These are phyloP conservation scores for Anguilla megastoma DNA, from an alignment of 2,797 vertebrate species.

Conservation along the genomic window DNA sequence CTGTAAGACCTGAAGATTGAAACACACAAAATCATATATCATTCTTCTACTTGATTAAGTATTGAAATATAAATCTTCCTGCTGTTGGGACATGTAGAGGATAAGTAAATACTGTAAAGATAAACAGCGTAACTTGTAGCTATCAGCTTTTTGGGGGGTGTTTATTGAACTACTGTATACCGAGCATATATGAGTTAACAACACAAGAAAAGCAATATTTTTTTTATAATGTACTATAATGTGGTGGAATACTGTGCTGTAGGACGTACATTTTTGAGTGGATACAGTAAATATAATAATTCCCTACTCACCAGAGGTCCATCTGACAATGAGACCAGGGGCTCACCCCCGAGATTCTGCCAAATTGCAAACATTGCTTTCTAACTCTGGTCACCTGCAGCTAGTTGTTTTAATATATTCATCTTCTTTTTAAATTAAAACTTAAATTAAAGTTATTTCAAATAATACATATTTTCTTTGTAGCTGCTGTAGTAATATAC, in stretches of 20 bases:
- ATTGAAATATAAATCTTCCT: not conserved
- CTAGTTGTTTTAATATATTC: not conserved
- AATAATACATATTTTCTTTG: not conserved
- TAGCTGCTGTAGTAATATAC: slow-evolving; percentile 28
- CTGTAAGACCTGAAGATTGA: slow-evolving; percentile 71
- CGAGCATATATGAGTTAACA: not conserved
- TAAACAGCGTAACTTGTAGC: no score
- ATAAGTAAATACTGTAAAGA: not conserved
- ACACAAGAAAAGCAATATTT: not conserved
- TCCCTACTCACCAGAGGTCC: not conserved
- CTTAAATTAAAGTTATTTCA: not conserved
- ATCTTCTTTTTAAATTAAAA: not conserved
- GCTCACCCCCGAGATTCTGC: not conserved
- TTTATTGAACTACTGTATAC: not conserved
- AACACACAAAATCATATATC: not conserved
- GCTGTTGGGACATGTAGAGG: not conserved
- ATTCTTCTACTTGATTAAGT: not conserved
- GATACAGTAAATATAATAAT: not conserved
- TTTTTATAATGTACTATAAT: not conserved
- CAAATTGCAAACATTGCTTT: not conserved
- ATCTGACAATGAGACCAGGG: not conserved
- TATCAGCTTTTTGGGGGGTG: not conserved
- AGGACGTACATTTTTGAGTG: not conserved
- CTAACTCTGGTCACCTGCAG: not conserved
- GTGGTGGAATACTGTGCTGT: not conserved